Evolutionary conservation across 92 coral and sea anemone genomes (phyloP), one percentile per base, ranked within the genome.

Genomic region (Blastomussa wellsi): DNA sequence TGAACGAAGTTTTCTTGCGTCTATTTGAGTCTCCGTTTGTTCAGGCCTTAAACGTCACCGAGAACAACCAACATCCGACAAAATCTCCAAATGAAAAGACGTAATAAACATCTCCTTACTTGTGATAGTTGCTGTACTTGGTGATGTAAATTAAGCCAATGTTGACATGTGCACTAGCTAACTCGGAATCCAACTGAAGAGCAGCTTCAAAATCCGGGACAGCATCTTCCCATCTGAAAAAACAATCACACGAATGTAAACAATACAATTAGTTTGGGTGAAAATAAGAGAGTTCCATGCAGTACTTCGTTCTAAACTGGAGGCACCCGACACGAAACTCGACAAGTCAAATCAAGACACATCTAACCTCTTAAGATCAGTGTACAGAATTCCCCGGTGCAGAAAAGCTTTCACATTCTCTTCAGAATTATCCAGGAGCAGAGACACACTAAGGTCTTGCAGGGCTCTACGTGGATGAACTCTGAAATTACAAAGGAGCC

Each of bases 401-500:
- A 96, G 80, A 81, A 89, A 94, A 14, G 95, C 94, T 67, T 91
- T 91, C 48, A 94, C 95, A 73, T 96, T 96, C 60, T 89, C 88
- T 35, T 72, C 49, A 38, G 93, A 84, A 79, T 87, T 85, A 74
- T 93, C 97, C 78, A 96, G 86, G 10, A 96, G 94, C 20, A 96
- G 92, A 31, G 99, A 96, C 26, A 96, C 99, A 74, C 99, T 96
- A 49, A 96, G 76, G 90, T 96, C 99, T 77, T 96, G 99, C 22
- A 96, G 80, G 31, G 98, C 98, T 67, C 94, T 90, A 24, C 95
- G 93, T 31, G 99, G 96, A 70, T 96, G 91, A 41, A 94, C 74
- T 79, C 99, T 96, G 64, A 48, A 74, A 48, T 47, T n/a, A 48
- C 1, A 15, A 42, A 32, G 24, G 19, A 70, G 14, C 15, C 49